Percentiles rank a stretch among this genome's conserved stretches.
These are phyloP conservation scores for Buphagus erythrorhynchus DNA, from an alignment of 2,797 vertebrate species.

Conservation along the genomic window DNA sequence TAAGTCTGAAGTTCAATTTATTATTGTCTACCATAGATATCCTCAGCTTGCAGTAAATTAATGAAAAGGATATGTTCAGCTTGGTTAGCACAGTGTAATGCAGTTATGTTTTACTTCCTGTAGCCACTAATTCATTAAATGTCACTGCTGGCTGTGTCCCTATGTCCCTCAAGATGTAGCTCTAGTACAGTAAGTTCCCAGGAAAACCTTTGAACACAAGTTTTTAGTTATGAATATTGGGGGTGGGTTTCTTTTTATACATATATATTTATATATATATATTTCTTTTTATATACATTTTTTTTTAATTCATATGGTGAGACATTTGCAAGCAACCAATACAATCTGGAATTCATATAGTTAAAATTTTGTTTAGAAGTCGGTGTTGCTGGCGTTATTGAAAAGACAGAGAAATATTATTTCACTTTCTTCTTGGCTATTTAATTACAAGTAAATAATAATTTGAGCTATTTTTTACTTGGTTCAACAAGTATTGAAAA, in stretches of 20 bases:
- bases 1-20: not conserved
- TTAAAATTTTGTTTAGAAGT: not conserved
- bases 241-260: fast-evolving
- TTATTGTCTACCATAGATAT: not conserved
- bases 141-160: not conserved
- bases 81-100: not conserved
- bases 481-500: not conserved
- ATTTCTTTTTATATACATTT: fast-evolving
- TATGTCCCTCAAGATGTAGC: not conserved
- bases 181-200: not conserved
- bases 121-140: not conserved
- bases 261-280: too few relatives aligned
- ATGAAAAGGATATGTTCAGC: not conserved
- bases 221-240: not conserved
- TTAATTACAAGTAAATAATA: not conserved
- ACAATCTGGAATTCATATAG: not conserved
- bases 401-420: not conserved
- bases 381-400: not conserved
- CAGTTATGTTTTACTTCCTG: not conserved
- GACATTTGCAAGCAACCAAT: not conserved
- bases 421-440: not conserved
- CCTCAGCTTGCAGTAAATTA: not conserved
- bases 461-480: not conserved
- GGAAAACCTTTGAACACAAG: not conserved
- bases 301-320: not conserved